Conservation (phyloP, 2,113 vertebrate species). For the Ahaetulla prasina region DNA sequence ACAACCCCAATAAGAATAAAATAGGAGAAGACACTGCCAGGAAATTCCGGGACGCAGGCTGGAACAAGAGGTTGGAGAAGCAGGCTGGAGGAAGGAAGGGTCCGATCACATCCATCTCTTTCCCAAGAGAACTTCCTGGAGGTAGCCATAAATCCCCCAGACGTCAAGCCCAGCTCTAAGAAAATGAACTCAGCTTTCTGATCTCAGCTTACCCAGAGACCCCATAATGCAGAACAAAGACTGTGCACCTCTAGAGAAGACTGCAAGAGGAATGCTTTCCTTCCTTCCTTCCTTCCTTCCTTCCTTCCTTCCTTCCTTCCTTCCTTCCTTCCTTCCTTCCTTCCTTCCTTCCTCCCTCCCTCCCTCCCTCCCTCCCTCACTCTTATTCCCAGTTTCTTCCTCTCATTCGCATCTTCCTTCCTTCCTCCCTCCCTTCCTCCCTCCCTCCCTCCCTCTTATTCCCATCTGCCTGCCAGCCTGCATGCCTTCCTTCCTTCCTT, state of each 20-base stretch:
- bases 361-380: neutral
- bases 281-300: no score
- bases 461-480: no score
- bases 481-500: no score
- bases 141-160: neutral
- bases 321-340: neutral
- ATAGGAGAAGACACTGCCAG: neutral
- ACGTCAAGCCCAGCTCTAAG: neutral
- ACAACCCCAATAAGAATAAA: neutral
- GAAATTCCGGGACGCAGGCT: neutral
- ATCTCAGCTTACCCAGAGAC: neutral
- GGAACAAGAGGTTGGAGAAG: neutral
- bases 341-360: neutral
- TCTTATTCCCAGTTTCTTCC: no score
- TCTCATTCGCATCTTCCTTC: no score
- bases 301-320: no score
- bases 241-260: neutral
- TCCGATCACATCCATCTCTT: neutral
- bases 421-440: no score
- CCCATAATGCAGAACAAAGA: neutral
- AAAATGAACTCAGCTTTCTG: neutral
- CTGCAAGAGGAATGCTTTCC: neutral
- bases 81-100: neutral
- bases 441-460: neutral
- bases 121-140: neutral